Evolutionary conservation across 1,140 invertebrate species (phyloP).

Genomic region (Rhagoletis zephyria): DNA sequence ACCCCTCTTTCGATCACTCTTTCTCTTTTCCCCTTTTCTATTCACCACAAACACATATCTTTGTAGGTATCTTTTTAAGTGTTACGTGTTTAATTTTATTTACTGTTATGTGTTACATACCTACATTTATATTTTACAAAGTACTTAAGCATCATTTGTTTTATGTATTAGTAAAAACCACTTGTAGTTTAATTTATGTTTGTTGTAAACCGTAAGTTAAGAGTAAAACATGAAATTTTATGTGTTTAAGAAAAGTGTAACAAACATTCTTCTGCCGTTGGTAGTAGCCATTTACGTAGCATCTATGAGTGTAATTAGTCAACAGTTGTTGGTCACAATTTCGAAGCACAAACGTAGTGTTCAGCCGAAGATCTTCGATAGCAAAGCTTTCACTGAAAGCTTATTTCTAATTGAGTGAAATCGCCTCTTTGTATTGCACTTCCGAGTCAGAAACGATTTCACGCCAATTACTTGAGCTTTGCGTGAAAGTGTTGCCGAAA

Average conservation of each 20-base stretch:
- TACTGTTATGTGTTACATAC: slow-evolving; percentile 4
- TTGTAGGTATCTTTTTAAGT: neutral
- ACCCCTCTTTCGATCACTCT: neutral
- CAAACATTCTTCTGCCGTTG: neutral
- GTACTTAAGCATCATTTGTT: slow-evolving; percentile 26
- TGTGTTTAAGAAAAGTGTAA: neutral
- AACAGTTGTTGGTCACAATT: neutral
- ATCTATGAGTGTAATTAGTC: neutral
- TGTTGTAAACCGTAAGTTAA: neutral
- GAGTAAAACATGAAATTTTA: neutral
- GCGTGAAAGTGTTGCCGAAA: neutral
- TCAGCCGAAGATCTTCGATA: neutral
- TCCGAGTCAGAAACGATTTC: neutral
- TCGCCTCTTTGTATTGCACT: neutral
- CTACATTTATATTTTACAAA: neutral
- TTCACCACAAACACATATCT: neutral
- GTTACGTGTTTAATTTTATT: neutral
- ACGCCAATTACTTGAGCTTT: neutral
- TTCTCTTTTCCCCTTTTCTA: neutral
- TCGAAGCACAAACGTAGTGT: neutral
- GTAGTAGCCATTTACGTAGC: neutral
- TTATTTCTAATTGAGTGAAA: neutral
- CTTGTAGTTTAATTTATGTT: slow-evolving; percentile 34
- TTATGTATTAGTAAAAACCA: neutral
- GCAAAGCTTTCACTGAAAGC: slow-evolving; percentile 15